phyloP scores from a whole-genome alignment of 2,888 invertebrate species.

The Amiota mariae region DNA sequence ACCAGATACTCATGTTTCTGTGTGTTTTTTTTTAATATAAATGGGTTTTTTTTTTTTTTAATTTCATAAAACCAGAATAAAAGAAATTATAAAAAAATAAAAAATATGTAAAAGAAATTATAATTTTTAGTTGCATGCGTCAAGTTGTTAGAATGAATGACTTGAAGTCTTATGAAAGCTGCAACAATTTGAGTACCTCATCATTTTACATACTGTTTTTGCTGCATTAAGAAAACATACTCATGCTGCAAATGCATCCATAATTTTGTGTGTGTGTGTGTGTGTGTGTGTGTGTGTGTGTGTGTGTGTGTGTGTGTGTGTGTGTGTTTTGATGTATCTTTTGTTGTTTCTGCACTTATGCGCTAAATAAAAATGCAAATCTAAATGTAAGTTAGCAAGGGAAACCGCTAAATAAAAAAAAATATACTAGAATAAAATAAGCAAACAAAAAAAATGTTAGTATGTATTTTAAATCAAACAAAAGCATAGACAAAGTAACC shows the following conservation, averaged over 20 bases:
- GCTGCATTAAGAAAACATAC: neutral
- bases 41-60: no score
- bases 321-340: constrained; percentile 52
- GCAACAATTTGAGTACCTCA: constrained; percentile 8
- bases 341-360: constrained; percentile 55
- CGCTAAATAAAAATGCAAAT: constrained; percentile 68
- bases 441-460: no score
- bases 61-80: no score
- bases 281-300: constrained; percentile 36
- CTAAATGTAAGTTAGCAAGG: constrained; percentile 55
- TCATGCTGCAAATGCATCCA: neutral
- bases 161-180: constrained; percentile 6
- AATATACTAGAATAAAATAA: no score
- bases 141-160: neutral
- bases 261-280: constrained; percentile 6
- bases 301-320: constrained; percentile 24
- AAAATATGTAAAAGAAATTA: no score
- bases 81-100: neutral
- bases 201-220: neutral
- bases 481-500: constrained; percentile 23
- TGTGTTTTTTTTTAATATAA: no score
- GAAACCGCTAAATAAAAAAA: neutral
- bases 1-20: no score
- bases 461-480: constrained; percentile 23
- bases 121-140: neutral